phyloP scores from a whole-genome alignment of 2,888 invertebrate species.

The Caenorhabditis sp. region DNA sequence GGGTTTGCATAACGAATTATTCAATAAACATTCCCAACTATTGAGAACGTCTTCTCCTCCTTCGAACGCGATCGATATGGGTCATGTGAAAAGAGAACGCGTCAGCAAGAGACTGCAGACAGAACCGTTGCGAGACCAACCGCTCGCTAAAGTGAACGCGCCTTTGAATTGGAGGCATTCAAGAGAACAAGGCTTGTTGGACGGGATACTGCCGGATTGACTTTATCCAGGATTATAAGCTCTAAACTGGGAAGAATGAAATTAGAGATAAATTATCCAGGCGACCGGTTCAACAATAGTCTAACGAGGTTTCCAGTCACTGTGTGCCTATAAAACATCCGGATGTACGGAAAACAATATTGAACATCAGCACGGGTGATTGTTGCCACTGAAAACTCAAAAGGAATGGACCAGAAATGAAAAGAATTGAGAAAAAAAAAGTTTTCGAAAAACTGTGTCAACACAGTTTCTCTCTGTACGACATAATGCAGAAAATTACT shows the following conservation, averaged over 20 bases:
- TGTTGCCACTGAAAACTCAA: too few species aligned
- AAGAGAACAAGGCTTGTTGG: not conserved
- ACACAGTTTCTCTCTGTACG: not conserved
- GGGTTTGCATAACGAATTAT: not conserved
- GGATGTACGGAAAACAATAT: too few species aligned
- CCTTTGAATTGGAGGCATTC: conserved; percentile 20
- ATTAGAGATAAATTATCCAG: too few species aligned
- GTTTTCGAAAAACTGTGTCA: not conserved
- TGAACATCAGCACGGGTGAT: too few species aligned
- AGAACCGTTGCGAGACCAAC: conserved; percentile 50
- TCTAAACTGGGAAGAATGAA: too few species aligned
- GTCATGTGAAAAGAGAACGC: conserved; percentile 8
- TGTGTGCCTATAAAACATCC: too few species aligned
- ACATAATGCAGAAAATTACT: not conserved
- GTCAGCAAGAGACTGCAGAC: conserved; percentile 17
- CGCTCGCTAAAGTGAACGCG: conserved; percentile 19
- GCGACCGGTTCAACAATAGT: too few species aligned
- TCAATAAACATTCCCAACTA: not conserved
- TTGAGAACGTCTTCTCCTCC: not conserved
- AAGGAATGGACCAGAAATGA: too few species aligned
- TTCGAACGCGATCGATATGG: conserved; percentile 4
- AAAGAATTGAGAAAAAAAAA: not conserved
- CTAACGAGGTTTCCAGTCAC: too few species aligned
- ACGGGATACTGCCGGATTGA: not conserved
- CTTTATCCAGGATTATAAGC: too few species aligned